Evolutionary conservation across 2,797 vertebrate species (phyloP), one percentile per base, ranked within the genome.

Genomic region (Coregonus suidteri): DNA sequence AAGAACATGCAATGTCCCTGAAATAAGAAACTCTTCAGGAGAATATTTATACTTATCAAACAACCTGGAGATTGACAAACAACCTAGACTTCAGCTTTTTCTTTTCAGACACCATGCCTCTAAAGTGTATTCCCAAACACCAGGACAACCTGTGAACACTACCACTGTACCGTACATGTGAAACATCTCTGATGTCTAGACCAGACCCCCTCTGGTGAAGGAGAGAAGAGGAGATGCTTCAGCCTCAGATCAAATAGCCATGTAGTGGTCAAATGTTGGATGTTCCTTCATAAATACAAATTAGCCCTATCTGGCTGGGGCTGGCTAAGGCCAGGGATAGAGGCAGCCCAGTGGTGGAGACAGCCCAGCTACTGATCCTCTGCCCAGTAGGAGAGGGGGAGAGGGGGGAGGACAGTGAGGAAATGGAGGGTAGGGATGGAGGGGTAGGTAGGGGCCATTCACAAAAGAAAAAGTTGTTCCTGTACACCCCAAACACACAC

Each of bases 201-300:
- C 59, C 56, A 69, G 80, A 16, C 73, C 75, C 79, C 73, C 74
- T 77, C 71, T 66, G 75, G 79, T 69, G 64, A 52, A 66, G 70
- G 9, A 41, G 6, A 54, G 65, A 77, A 77, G 77, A 76, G 64
- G 68, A 82, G 65, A 34, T 31, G 54, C 59, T 81, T 69, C 35
- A 77, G 73, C 72, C 79, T 88, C 74, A 84, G 81, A 91, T 90
- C 85, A 90, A 89, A 90, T 86, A 86, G 89, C 77, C 74, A 85
- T 84, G 79, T 75, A 54, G 75, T 62, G 79, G 83, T 84, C 81
- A 80, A 80, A 83, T 80, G 78, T 16, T 18, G 53, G 4, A 16
- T 69, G 62, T 76, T 86, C 83, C 83, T 78, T 81, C 77, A 34
- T 80, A 81, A 84, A 91, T 84, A 90, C 84, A 75, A 79, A 85